A percentile compares a stretch with the other conserved stretches of the same genome.
phyloP scores from a whole-genome alignment of 2,888 invertebrate species.

The Seladonia tumulorum region DNA sequence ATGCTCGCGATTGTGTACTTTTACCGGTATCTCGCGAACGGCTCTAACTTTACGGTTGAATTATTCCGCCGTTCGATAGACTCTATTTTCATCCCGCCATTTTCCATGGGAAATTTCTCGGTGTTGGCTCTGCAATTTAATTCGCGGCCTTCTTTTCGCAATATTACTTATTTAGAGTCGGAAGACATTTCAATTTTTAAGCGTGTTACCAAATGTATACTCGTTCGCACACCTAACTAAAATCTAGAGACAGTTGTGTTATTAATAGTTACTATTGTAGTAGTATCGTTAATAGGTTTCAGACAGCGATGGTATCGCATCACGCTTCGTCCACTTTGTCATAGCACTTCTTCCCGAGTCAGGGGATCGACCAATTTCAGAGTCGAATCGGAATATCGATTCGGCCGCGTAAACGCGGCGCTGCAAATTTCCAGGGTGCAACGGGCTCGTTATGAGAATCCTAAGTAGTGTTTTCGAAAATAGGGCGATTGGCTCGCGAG shows the following conservation, averaged over 20 bases:
- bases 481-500: conserved; percentile 18
- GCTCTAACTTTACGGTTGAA: not conserved
- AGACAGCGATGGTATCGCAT: not conserved
- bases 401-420: conserved; percentile 19
- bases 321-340: conserved; percentile 4
- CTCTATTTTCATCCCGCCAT: not conserved
- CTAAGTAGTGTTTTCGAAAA: conserved; percentile 43
- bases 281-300: too few species aligned
- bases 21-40: not conserved
- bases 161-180: not conserved
- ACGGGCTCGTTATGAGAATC: conserved; percentile 32
- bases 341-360: conserved; percentile 29
- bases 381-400: conserved; percentile 38
- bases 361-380: conserved; percentile 23
- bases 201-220: too few species aligned
- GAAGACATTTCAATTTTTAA: not conserved
- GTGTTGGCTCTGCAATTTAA: not conserved
- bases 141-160: not conserved
- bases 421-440: conserved; percentile 18
- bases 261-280: not conserved
- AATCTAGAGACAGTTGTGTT: not conserved
- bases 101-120: not conserved
- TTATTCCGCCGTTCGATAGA: not conserved
- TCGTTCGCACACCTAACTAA: too few species aligned
- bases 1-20: not conserved